Conservation (phyloP, 2,797 vertebrate species). For the Fistularia commersonii region DNA sequence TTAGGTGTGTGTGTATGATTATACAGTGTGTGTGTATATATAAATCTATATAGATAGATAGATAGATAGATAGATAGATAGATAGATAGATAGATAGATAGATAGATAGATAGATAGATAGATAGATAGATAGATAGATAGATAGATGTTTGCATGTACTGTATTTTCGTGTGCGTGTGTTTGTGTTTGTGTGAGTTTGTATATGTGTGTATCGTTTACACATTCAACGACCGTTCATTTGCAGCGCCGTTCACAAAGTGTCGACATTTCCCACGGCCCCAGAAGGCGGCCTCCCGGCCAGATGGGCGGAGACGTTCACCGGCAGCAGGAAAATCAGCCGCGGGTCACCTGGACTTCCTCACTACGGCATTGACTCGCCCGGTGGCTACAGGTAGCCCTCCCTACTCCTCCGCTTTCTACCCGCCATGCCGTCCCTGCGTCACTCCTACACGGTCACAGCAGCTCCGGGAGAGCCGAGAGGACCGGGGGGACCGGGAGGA, state of each 20-base stretch:
- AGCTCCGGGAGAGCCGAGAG: slow-evolving; percentile 52
- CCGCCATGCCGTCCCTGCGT: slow-evolving; percentile 70
- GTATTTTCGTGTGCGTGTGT: not conserved
- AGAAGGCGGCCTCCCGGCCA: not conserved
- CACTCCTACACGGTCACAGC: slow-evolving; percentile 84
- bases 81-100: no score
- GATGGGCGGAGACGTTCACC: not conserved
- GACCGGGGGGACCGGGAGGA: not conserved
- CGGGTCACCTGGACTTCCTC: not conserved
- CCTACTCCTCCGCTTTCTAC: not conserved
- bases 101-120: no score
- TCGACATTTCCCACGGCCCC: not conserved
- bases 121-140: no score
- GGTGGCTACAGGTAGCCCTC: not conserved
- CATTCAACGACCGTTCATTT: no score
- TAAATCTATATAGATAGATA: no score
- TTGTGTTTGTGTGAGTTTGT: not conserved
- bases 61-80: no score
- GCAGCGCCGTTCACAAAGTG: not conserved
- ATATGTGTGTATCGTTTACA: not conserved
- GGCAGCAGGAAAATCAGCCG: not conserved
- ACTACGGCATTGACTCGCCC: not conserved
- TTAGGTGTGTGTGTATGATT: no score
- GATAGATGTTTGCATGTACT: no score
- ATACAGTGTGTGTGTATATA: no score